Evolutionary conservation across 2,113 vertebrate genomes (phyloP), one percentile per base, ranked within the genome.

Genomic region (Platysteira castanea): DNA sequence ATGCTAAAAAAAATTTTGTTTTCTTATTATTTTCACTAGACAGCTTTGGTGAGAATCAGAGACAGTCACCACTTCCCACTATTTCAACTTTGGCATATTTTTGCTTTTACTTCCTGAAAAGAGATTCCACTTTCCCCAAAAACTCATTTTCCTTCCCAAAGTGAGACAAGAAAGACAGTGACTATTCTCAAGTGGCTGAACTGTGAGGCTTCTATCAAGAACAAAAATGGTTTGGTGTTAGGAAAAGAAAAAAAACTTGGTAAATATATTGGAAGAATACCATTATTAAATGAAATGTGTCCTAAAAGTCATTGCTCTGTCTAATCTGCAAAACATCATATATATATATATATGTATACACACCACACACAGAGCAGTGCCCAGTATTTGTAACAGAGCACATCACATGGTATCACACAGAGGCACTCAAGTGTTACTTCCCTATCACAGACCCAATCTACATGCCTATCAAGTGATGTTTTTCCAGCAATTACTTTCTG

Each of bases 401-500:
- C 59, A 54, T 77, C 64, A 84, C 59, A 71, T 7, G 8, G 30
- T 59, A 68, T 47, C 68, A 78, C 59, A 82, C 15, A 84, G 60
- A 80, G 52, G 52, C 68, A 78, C 42, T 67, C 23, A 19, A 65
- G 30, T 7, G 30, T 14, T 96, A 56, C 71, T 63, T 84, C 82
- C 75, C 68, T 96, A 88, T 86, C 94, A 59, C 42, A 84, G 30
- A 24, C 19, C 7, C 64, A 60, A 95, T 89, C 91, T 61, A 70
- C 60, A 71, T 57, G 65, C 70, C 67, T 90, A 73, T 35, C 56
- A 88, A 94, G 39, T 73, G 67, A 92, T 85, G 46, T 73, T 92
- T 93, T 90, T 74, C 75, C 88, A 90, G 59, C 76, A 90, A 70
- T 14, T 97, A 71, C 50, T 70, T 81, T 78, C 69, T 89, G 71